These are phyloP conservation scores for Ceuthmochares aereus DNA, from an alignment of 2,113 vertebrate genomes.

Conservation along the genomic window DNA sequence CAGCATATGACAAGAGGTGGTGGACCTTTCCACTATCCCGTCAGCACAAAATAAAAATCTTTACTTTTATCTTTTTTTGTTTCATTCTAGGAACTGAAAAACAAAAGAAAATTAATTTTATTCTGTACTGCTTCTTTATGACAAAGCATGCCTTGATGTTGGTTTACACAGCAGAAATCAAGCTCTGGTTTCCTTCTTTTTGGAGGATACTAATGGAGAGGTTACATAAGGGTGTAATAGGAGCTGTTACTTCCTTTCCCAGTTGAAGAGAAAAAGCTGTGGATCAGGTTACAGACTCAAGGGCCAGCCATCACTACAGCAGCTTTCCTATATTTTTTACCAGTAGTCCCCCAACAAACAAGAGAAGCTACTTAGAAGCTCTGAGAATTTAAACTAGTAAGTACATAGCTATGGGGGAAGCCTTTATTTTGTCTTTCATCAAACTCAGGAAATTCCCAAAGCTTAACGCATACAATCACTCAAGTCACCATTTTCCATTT, in stretches of 20 bases:
- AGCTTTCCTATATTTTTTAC: neutral
- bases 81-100: neutral
- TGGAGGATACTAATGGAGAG: slow-evolving; percentile 41
- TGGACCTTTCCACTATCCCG: neutral
- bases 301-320: neutral
- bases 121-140: neutral
- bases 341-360: neutral
- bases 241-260: slow-evolving; percentile 67
- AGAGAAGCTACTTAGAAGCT: neutral
- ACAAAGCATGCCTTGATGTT: slow-evolving; percentile 14
- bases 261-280: slow-evolving; percentile 37
- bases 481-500: slow-evolving; percentile 1
- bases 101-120: neutral
- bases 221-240: slow-evolving; percentile 67
- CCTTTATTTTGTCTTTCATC: neutral
- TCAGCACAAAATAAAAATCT: neutral
- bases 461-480: neutral
- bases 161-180: slow-evolving; percentile 13
- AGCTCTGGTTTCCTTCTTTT: slow-evolving; percentile 44
- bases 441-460: slow-evolving; percentile 17
- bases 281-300: slow-evolving; percentile 54
- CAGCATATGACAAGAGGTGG: neutral
- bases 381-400: neutral
- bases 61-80: neutral
- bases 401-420: neutral